Percentiles rank a stretch among this genome's conserved stretches.
Conservation (phyloP, 2,888 invertebrate genomes). For the Rotaria magnacalcarata region DNA sequence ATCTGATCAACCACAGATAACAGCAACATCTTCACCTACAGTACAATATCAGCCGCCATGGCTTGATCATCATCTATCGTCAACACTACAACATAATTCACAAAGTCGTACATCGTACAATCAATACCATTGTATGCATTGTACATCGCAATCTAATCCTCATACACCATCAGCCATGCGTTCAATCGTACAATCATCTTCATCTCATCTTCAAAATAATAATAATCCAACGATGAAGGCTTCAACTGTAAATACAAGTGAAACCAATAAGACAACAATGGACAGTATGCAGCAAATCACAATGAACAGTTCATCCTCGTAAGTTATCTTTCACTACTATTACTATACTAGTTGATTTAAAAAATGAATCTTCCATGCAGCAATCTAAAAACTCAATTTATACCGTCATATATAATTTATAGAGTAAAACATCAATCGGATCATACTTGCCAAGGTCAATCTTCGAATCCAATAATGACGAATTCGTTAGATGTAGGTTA, state of each 20-base stretch:
- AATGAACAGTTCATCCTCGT: background rate
- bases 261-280: background rate
- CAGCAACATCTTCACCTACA: background rate
- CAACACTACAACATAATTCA: background rate
- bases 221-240: background rate
- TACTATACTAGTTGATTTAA: too few relatives aligned
- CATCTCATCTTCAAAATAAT: background rate
- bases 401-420: background rate
- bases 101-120: background rate
- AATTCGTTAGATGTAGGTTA: background rate
- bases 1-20: background rate
- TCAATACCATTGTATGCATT: background rate
- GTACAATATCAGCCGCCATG: constrained; percentile 32
- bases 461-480: background rate
- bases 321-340: background rate
- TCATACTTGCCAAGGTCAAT: too few relatives aligned
- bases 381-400: too few relatives aligned
- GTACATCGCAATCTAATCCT: constrained; percentile 4
- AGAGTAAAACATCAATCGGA: background rate
- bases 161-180: constrained; percentile 1
- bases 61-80: background rate
- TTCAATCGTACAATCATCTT: background rate
- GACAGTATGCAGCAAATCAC: background rate
- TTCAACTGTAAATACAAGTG: background rate
- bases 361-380: too few relatives aligned